Percentiles rank a stretch among this genome's conserved stretches.
These are phyloP conservation scores for Catagonus wagneri DNA, from an alignment of 2,113 vertebrate species.

Conservation along the genomic window DNA sequence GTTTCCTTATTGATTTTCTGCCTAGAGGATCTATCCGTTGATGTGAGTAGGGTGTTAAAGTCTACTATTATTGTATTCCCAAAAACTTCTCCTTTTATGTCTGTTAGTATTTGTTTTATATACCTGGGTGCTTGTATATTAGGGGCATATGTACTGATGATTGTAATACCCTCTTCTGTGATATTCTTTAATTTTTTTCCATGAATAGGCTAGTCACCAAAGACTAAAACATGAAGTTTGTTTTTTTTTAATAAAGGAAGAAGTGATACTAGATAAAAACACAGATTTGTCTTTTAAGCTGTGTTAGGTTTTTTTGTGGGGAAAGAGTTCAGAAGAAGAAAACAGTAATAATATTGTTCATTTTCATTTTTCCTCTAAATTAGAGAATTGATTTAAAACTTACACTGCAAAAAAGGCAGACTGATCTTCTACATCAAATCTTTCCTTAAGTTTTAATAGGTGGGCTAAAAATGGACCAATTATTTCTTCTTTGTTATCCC, in stretches of 20 bases:
- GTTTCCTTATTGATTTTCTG: too few relatives aligned
- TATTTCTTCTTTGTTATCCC: slow-evolving; percentile 55
- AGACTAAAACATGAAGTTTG: not conserved
- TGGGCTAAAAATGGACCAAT: not conserved
- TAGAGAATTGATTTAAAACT: slow-evolving; percentile 12
- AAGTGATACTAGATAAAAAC: slow-evolving; percentile 10
- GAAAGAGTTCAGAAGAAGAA: not conserved
- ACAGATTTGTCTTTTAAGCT: not conserved
- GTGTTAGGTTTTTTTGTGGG: not conserved
- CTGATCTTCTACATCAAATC: not conserved
- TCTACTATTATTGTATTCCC: too few relatives aligned
- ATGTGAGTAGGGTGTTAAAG: too few relatives aligned
- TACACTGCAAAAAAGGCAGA: not conserved
- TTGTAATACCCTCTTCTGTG: not conserved
- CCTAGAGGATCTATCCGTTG: too few relatives aligned
- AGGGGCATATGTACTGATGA: too few relatives aligned
- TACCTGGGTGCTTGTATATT: too few relatives aligned
- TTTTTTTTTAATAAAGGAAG: not conserved
- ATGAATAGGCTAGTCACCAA: not conserved
- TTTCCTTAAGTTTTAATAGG: slow-evolving; percentile 13
- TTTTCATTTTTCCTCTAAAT: slow-evolving; percentile 26
- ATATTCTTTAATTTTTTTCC: slow-evolving; percentile 22
- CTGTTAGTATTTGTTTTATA: too few relatives aligned
- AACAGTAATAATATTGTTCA: not conserved
- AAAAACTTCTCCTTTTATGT: too few relatives aligned